These are phyloP conservation scores for Umimayanthus kanabou DNA, from an alignment of 92 coral and sea anemone genomes.

Conservation along the genomic window DNA sequence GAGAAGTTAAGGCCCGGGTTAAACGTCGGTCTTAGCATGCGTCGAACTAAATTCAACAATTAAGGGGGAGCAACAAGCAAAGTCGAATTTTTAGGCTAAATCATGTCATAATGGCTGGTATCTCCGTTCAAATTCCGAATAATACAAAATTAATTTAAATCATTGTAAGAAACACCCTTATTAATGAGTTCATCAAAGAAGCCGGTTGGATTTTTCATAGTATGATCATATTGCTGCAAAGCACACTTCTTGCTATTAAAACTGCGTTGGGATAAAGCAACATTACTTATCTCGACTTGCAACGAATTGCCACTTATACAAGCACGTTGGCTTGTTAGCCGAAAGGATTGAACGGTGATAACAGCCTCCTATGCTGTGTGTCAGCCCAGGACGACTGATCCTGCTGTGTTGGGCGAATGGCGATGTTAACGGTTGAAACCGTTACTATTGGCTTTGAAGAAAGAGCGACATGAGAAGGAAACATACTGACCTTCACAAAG, in stretches of 20 bases:
- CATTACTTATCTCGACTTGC: neutral
- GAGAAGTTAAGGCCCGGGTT: too few species aligned
- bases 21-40: too few species aligned
- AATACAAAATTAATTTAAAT: too few species aligned
- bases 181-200: neutral
- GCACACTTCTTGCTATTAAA: too few species aligned
- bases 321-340: neutral
- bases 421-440: neutral
- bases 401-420: neutral
- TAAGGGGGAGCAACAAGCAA: too few species aligned
- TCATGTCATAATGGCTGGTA: too few species aligned
- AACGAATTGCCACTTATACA: neutral
- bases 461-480: neutral
- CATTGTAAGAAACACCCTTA: neutral
- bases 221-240: too few species aligned
- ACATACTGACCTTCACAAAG: slow-evolving; percentile 10
- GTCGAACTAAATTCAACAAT: too few species aligned
- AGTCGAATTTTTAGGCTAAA: too few species aligned
- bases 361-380: neutral
- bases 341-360: neutral
- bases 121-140: too few species aligned
- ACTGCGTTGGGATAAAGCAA: too few species aligned
- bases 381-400: neutral
- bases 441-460: neutral
- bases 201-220: neutral